Percentiles rank a stretch among this genome's conserved stretches.
These are phyloP conservation scores for Drosophila yooni DNA, from an alignment of 2,888 invertebrate species.

Conservation along the genomic window DNA sequence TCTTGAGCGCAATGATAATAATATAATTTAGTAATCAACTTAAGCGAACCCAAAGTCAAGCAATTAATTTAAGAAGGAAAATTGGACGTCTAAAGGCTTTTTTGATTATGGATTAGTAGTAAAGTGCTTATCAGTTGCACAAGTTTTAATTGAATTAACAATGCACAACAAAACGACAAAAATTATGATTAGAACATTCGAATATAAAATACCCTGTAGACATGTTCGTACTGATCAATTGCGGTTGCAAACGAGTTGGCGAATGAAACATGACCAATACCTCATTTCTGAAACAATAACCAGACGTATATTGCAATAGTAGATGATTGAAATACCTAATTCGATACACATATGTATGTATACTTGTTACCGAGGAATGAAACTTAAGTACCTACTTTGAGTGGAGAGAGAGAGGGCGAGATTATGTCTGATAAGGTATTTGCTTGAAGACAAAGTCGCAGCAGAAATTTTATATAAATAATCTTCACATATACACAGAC, in stretches of 20 bases:
- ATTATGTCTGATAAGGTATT: neutral
- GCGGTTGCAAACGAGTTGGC: neutral
- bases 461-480: neutral
- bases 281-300: neutral
- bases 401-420: neutral
- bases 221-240: neutral
- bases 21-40: conserved; percentile 15
- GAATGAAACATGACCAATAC: neutral
- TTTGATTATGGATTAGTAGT: conserved; percentile 7
- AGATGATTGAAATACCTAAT: neutral
- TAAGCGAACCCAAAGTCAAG: neutral
- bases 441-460: neutral
- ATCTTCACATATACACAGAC: neutral
- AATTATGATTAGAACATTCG: neutral
- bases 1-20: neutral
- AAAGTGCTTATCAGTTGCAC: conserved; percentile 8
- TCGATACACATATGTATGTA: neutral
- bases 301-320: neutral
- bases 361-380: neutral
- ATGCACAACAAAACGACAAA: neutral
- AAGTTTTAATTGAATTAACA: neutral
- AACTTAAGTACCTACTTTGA: neutral
- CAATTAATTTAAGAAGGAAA: conserved; percentile 23
- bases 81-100: neutral
- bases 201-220: neutral